Percentiles rank a stretch among this genome's conserved stretches.
Evolutionary conservation across 2,113 vertebrate species (phyloP).

Genomic region (Campylomormyrus tamandua): DNA sequence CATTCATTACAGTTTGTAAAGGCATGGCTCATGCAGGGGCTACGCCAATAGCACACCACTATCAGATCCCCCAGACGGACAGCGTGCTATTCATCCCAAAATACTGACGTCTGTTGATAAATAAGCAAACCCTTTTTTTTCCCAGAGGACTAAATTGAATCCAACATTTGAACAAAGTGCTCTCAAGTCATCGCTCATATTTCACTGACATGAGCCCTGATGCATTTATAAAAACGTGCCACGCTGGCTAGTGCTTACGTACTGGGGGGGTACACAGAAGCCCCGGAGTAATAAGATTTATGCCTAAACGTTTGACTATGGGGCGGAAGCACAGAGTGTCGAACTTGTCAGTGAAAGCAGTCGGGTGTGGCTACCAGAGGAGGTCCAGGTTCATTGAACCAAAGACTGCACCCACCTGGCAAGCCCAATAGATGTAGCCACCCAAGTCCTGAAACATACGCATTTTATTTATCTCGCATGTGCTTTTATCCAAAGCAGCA

Average conservation of each 20-base stretch:
- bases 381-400: neutral
- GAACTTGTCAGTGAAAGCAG: constrained; percentile 24
- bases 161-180: constrained; percentile 29
- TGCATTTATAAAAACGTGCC: constrained; percentile 20
- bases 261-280: neutral
- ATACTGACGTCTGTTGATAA: constrained; percentile 35
- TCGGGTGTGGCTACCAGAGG: neutral
- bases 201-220: constrained; percentile 31
- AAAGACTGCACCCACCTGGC: neutral
- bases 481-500: neutral
- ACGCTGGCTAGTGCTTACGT: constrained; percentile 14
- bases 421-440: neutral
- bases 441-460: neutral
- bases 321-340: constrained; percentile 21
- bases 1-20: neutral
- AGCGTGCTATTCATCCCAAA: constrained; percentile 24
- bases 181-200: constrained; percentile 44
- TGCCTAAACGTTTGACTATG: constrained; percentile 27
- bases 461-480: neutral
- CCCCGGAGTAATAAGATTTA: constrained; percentile 15
- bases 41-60: neutral
- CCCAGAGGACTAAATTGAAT: constrained; percentile 33
- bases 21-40: neutral
- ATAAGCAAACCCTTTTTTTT: constrained; percentile 28
- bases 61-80: neutral